A percentile compares a stretch with the other conserved stretches of the same genome.
Conservation (phyloP, 2,797 vertebrate species). For the Sebastes vulpes region DNA sequence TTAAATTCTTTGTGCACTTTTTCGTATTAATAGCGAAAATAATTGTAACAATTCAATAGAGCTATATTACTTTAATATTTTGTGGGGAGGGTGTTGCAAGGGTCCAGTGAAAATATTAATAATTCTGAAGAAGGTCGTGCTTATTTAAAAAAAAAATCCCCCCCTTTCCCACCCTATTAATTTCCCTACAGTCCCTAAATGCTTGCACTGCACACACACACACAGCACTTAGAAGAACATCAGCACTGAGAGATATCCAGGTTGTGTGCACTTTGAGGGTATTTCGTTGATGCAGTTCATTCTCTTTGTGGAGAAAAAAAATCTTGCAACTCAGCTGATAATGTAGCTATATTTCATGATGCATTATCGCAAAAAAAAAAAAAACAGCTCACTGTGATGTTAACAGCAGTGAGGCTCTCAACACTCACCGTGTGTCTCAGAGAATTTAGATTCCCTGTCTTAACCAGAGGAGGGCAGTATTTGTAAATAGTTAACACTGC, state of each 20-base stretch:
- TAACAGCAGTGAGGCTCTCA: conserved; percentile 26
- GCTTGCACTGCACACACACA: conserved; percentile 42
- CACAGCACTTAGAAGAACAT: conserved; percentile 26
- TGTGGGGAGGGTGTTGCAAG: neutral
- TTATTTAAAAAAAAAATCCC: neutral
- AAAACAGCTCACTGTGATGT: conserved; percentile 59
- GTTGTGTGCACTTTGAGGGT: neutral
- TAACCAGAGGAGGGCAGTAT: conserved; percentile 71
- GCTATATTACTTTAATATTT: neutral
- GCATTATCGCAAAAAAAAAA: neutral
- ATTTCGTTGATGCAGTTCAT: conserved; percentile 25
- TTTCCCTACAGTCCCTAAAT: conserved; percentile 13
- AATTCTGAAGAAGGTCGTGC: neutral
- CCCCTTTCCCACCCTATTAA: neutral
- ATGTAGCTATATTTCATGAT: conserved; percentile 27
- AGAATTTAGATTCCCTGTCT: conserved; percentile 27
- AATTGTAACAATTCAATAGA: neutral
- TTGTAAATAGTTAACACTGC: conserved; percentile 72
- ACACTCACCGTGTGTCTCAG: conserved; percentile 18
- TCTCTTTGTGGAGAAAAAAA: conserved; percentile 1
- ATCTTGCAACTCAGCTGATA: conserved; percentile 8
- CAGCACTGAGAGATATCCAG: conserved; percentile 19
- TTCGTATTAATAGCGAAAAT: neutral
- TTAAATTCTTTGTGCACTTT: neutral
- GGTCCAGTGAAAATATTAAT: neutral